Evolutionary conservation across 2,888 invertebrate species (phyloP), one percentile per base, ranked within the genome.

Genomic region (Eupelmus urozonus): DNA sequence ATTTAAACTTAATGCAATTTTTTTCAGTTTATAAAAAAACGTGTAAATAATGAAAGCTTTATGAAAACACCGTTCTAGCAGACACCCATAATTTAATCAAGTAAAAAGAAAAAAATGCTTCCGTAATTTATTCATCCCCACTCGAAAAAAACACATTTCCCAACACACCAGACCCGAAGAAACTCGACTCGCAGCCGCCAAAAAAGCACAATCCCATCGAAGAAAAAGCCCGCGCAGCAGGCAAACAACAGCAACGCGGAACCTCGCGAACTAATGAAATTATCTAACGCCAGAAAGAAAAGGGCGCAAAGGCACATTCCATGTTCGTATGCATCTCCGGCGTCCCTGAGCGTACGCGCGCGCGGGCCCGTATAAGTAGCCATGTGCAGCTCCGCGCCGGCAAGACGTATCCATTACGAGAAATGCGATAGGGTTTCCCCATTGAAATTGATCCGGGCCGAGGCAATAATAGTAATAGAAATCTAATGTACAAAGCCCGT

Each of bases 401-500:
- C 34, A 29, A 67, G 49, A 57, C 49, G 57, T 70, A 49, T 73
- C 73, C 69, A 78, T 74, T 74, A 69, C 55, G 74, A 49, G 78
- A 74, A 67, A 75, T n/a, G 69, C 74, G 74, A 78, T 74, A 74
- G 78, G 65, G 57, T 57, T 57, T 49, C 42, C 20, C 51, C 20
- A 20, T 53, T 40, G 63, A 69, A 73, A 78, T 74, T 57, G 51
- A 73, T 62, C 62, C 49, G 18, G 29, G 59, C 72, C 62, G 55
- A 60, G 60, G 74, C 74, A 78, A 78, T 78, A 74, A 75, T 75
- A 59, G 74, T 78, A 75, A 78, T 78, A 74, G 70, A 65, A 78
- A 63, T 78, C 69, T 70, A 78, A 70, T 78, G 74, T 42, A 62
- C 4, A 55, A 53, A 78, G 59, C 40, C 29, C 42, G 9, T 29